Conservation (phyloP, 2,888 invertebrate species). For the Hyposoter dolosus region DNA sequence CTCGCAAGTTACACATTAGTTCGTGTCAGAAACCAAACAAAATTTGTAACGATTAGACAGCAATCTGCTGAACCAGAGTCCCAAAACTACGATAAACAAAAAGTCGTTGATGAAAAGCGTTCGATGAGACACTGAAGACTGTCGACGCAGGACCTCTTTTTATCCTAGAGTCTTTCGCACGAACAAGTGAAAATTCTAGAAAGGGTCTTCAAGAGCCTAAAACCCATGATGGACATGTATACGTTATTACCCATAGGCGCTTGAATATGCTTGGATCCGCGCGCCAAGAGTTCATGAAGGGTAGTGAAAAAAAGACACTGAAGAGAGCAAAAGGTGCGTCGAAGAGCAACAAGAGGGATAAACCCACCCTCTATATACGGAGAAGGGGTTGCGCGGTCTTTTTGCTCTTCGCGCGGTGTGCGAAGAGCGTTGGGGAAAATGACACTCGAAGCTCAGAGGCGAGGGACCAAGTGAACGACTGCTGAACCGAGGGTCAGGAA, state of each 20-base stretch:
- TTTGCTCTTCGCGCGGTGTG: conserved; percentile 17
- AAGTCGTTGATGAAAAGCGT: background rate
- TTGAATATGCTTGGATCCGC: conserved; percentile 7
- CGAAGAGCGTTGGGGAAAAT: conserved; percentile 42
- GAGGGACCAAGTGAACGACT: conserved; percentile 52
- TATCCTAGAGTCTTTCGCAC: conserved; percentile 1
- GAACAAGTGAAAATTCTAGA: conserved; percentile 47
- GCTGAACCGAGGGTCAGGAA: conserved; percentile 43
- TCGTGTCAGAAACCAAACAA: background rate
- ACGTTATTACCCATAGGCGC: background rate
- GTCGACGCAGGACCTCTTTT: background rate
- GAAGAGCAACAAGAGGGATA: conserved; percentile 46
- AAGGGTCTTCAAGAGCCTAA: conserved; percentile 23
- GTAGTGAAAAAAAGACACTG: conserved; percentile 26
- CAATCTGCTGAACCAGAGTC: background rate
- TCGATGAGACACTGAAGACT: background rate
- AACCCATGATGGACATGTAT: background rate
- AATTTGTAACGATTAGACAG: background rate
- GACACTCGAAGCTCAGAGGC: conserved; percentile 35
- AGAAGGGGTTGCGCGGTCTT: conserved; percentile 29
- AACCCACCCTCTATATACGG: background rate
- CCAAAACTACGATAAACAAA: background rate
- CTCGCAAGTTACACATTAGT: background rate
- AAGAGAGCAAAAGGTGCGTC: conserved; percentile 35
- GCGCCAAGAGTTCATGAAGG: background rate